These are phyloP conservation scores for Tadarida brasiliensis DNA, from an alignment of 2,797 vertebrate genomes.

Conservation along the genomic window DNA sequence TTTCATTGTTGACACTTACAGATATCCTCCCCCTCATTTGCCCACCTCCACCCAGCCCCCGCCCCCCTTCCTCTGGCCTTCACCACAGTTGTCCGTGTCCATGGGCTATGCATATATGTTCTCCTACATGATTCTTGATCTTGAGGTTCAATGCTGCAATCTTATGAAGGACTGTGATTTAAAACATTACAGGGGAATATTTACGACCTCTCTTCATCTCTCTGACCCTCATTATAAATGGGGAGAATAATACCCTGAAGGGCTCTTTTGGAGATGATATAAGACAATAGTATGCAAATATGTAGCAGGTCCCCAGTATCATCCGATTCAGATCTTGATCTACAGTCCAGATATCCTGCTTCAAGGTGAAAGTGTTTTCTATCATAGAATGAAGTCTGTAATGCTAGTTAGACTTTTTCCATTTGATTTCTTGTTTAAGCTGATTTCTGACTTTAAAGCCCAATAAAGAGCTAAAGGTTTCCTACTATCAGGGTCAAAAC, in stretches of 20 bases:
- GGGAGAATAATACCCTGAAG: neutral
- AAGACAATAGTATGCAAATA: neutral
- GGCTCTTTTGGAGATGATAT: neutral
- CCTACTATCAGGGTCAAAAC: conserved; percentile 28
- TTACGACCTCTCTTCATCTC: neutral
- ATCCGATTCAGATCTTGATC: conserved; percentile 1
- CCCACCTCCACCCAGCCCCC: neutral
- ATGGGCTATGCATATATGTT: neutral
- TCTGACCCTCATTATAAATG: neutral
- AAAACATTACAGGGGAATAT: conserved; percentile 11
- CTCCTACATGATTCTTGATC: neutral
- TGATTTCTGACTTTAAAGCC: neutral
- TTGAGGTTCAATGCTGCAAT: conserved; percentile 1
- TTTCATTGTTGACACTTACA: neutral
- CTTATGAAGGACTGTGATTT: neutral
- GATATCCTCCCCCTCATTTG: neutral
- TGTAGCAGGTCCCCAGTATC: neutral
- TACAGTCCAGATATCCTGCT: neutral
- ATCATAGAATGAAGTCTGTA: neutral
- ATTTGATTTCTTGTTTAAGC: conserved; percentile 47
- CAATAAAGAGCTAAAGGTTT: conserved; percentile 37
- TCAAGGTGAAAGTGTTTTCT: conserved; percentile 33
- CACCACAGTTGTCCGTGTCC: neutral
- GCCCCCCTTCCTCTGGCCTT: neutral
- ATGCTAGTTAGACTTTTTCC: neutral